Conservation (phyloP, 2,888 invertebrate genomes). For the Neoaliturus tenellus region DNA sequence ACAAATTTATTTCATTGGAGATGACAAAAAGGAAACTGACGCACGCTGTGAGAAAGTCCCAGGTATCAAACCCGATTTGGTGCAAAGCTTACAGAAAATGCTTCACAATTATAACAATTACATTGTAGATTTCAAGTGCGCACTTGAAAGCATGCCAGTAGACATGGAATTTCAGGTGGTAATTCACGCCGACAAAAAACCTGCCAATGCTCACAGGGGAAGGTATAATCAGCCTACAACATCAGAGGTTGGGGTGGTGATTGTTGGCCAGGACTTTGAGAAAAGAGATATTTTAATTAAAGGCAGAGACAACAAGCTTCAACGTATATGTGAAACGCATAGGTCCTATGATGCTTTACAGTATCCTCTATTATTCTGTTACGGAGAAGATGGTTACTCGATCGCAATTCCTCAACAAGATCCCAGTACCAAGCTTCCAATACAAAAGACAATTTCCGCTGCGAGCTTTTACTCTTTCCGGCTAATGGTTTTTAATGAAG, state of each 20-base stretch:
- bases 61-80: slow-evolving; percentile 15
- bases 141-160: slow-evolving; percentile 54
- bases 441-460: slow-evolving; percentile 57
- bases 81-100: slow-evolving; percentile 56
- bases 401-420: slow-evolving; percentile 59
- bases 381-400: slow-evolving; percentile 67
- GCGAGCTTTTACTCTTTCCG: slow-evolving; percentile 65
- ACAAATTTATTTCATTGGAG: slow-evolving; percentile 64
- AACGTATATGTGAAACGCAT: slow-evolving; percentile 61
- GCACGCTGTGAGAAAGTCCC: slow-evolving; percentile 27
- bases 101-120: slow-evolving; percentile 57
- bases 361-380: slow-evolving; percentile 69
- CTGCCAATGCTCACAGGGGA: slow-evolving; percentile 46
- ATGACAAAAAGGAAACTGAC: slow-evolving; percentile 50
- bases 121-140: slow-evolving; percentile 56
- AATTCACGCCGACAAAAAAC: slow-evolving; percentile 57
- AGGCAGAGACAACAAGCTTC: slow-evolving; percentile 57
- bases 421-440: slow-evolving; percentile 46
- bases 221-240: slow-evolving; percentile 52
- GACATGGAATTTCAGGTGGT: slow-evolving; percentile 53
- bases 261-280: slow-evolving; percentile 57
- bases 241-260: slow-evolving; percentile 54
- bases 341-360: too few relatives aligned
- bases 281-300: slow-evolving; percentile 64
- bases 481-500: slow-evolving; percentile 62